A percentile compares a stretch with the other conserved stretches of the same genome.
Conservation (phyloP, 2,113 vertebrate genomes). For the Aegithalos caudatus region DNA sequence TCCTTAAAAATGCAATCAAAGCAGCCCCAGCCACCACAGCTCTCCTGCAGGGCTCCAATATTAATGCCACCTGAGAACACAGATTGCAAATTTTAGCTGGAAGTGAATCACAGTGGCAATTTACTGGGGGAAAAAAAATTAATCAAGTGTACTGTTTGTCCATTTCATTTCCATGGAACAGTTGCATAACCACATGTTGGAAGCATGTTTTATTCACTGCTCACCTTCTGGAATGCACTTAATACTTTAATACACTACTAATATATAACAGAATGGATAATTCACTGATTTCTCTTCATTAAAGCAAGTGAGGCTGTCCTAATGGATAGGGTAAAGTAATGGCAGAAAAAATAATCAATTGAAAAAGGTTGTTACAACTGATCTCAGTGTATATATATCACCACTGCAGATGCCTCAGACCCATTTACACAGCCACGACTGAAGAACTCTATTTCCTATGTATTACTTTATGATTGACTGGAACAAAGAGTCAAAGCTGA, state of each 20-base stretch:
- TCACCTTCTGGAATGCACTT: slow-evolving; percentile 51
- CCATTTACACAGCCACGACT: not conserved
- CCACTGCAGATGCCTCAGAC: not conserved
- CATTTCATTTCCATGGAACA: slow-evolving; percentile 43
- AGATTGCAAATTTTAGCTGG: slow-evolving; percentile 55
- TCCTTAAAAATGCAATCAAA: slow-evolving; percentile 33
- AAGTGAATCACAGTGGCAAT: slow-evolving; percentile 46
- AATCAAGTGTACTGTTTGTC: slow-evolving; percentile 55
- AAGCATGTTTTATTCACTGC: slow-evolving; percentile 27
- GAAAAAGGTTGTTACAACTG: not conserved
- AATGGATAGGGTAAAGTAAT: not conserved
- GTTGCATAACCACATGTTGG: slow-evolving; percentile 58
- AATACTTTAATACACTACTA: slow-evolving; percentile 34
- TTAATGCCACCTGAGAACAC: slow-evolving; percentile 57
- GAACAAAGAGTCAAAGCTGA: not conserved
- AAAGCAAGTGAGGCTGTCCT: not conserved
- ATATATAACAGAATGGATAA: not conserved
- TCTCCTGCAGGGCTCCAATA: slow-evolving; percentile 35
- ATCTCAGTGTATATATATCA: not conserved
- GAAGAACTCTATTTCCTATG: not conserved
- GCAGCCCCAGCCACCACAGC: not conserved
- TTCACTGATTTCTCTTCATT: not conserved
- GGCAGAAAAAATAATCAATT: not conserved
- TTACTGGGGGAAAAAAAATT: not conserved
- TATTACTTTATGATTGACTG: not conserved